A percentile compares a stretch with the other conserved stretches of the same genome.
phyloP scores from a whole-genome alignment of 2,113 vertebrate genomes.

The Columba janthina region DNA sequence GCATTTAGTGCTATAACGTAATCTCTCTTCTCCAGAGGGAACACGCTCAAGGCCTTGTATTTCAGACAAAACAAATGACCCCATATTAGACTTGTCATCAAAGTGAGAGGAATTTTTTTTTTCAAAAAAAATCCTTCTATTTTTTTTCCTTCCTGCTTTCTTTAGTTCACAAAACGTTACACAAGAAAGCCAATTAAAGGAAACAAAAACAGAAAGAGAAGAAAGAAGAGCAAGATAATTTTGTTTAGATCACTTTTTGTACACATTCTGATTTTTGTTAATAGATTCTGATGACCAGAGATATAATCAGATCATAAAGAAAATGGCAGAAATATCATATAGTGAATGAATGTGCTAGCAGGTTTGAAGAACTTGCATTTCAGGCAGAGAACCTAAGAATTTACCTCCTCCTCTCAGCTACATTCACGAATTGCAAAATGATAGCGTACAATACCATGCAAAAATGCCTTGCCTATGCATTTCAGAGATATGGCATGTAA shows the following conservation, averaged over 20 bases:
- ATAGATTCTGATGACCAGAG: neutral
- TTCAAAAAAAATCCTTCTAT: fast-evolving
- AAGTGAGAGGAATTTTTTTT: neutral
- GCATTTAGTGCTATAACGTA: neutral
- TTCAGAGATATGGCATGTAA: neutral
- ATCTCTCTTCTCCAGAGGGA: neutral
- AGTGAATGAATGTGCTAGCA: neutral
- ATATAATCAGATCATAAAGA: neutral
- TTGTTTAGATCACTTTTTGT: neutral
- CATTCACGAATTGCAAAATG: neutral
- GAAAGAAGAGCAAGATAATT: neutral
- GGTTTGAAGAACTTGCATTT: neutral
- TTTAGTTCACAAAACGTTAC: neutral
- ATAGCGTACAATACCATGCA: neutral
- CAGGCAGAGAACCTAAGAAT: neutral
- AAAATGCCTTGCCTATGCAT: neutral
- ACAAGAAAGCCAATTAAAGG: neutral
- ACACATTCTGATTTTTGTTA: neutral
- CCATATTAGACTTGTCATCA: neutral
- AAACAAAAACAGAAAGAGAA: neutral
- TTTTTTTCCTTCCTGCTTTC: neutral
- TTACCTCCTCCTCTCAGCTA: neutral
- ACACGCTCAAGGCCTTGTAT: neutral
- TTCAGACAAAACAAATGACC: neutral
- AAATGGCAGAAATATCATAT: neutral